Conservation (phyloP, 2,888 invertebrate species). For the Allophyes oxyacanthae region DNA sequence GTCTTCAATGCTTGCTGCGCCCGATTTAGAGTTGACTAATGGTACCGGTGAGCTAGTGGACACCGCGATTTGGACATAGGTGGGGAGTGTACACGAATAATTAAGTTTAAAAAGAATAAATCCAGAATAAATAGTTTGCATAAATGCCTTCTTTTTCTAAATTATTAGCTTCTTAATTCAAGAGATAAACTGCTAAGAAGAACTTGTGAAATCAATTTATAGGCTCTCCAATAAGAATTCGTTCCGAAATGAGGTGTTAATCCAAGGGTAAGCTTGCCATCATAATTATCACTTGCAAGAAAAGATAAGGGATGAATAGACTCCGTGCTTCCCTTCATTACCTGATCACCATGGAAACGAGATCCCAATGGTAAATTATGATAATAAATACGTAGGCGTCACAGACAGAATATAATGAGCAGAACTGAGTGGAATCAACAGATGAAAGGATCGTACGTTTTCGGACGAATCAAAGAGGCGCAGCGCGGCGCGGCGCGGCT, state of each 20-base stretch:
- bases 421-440: constrained; percentile 22
- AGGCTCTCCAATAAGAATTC: no score
- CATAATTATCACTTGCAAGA: no score
- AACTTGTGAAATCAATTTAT: constrained; percentile 11
- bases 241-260: no score
- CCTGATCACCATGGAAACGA: constrained; percentile 10
- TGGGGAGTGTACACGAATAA: background rate
- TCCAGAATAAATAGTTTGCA: no score
- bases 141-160: no score
- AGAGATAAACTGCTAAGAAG: no score
- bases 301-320: no score
- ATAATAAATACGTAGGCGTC: constrained; percentile 9
- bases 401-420: constrained; percentile 1
- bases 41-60: background rate
- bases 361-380: constrained; percentile 11
- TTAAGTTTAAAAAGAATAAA: no score
- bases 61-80: background rate
- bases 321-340: constrained; percentile 6
- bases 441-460: constrained; percentile 10
- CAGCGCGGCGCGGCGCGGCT: no score
- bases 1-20: background rate
- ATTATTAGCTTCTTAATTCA: no score
- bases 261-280: no score
- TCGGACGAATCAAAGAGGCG: constrained; percentile 5
- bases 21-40: background rate